phyloP scores from a whole-genome alignment of 30 jellyfish, hydroid and myxozoan species.

The Hydractinia symbiolongicarpus region DNA sequence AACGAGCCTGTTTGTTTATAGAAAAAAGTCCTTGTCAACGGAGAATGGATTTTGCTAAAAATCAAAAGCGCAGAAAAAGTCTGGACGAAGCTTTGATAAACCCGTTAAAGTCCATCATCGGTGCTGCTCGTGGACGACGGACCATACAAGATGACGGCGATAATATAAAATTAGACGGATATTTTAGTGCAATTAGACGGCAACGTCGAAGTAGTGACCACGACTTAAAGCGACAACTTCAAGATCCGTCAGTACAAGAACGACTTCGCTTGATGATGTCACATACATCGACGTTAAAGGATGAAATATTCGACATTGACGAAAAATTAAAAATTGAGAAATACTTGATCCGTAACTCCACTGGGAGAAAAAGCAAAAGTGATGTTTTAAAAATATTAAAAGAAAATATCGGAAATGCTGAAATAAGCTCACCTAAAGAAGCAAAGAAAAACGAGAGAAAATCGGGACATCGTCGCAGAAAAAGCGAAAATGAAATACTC shows the following conservation, averaged over 20 bases:
- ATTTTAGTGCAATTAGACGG: neutral
- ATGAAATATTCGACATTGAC: neutral
- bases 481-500: neutral
- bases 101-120: neutral
- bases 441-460: neutral
- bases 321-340: neutral
- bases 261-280: neutral
- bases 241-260: constrained; percentile 1
- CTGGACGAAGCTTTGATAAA: neutral
- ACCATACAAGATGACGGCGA: constrained; percentile 7
- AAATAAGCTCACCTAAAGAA: neutral
- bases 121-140: neutral
- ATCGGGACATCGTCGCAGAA: neutral
- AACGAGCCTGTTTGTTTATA: no score
- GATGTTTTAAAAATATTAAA: neutral
- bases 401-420: neutral
- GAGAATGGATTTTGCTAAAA: neutral
- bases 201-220: neutral
- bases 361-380: neutral
- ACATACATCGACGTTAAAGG: neutral
- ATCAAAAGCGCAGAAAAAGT: neutral
- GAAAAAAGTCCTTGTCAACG: no score
- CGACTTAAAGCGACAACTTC: neutral
- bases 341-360: neutral
- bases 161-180: neutral